Base-by-base conservation (phyloP, 1,140 invertebrate species). In the Pseudobourletiella spinata region DNA sequence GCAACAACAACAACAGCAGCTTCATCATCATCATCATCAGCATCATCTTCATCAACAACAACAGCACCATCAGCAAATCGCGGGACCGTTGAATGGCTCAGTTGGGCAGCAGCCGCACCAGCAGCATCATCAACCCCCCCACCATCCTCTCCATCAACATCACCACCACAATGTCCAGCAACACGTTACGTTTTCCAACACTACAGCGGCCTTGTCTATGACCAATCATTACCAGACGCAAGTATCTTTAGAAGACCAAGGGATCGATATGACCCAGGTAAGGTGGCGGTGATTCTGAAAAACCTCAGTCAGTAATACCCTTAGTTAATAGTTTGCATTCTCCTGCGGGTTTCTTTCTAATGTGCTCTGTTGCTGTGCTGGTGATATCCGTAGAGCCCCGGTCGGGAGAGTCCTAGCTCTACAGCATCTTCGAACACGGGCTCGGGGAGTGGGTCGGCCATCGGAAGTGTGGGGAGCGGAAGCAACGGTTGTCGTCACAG, bases 351-450 rank as follows among this genome's bases (percentile, higher is more conserved):
- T n/a, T n/a, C n/a, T n/a, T n/a, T n/a, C n/a, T n/a, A n/a, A n/a
- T n/a, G n/a, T n/a, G n/a, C n/a, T n/a, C n/a, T n/a, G n/a, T n/a
- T n/a, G n/a, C n/a, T n/a, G n/a, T n/a, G n/a, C n/a, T n/a, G 39
- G 26, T 35, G 50, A 46, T 20, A 39, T n/a, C 32, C n/a, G 43
- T 81, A 89, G 82, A 91, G 87, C 71, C 90, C 89, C 20, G 91
- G 89, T 18, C 80, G 89, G 51, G 90, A 91, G 74, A 91, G 88
- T 75, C 89, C 89, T 2, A 88, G 88, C 22, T 90, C 88, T 0
- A 90, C 88, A 8, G 89, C 87, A 55, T 89, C 88, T 1, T 72
- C 72, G 20, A 75, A 71, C 44, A 75, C 74, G 18, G 75, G 72
- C n/a, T 75, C 72, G 6, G 73, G 71, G 16, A 76, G 74, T 51